Base-by-base conservation (phyloP, 2,113 vertebrate genomes). In the Zosterops japonicus region DNA sequence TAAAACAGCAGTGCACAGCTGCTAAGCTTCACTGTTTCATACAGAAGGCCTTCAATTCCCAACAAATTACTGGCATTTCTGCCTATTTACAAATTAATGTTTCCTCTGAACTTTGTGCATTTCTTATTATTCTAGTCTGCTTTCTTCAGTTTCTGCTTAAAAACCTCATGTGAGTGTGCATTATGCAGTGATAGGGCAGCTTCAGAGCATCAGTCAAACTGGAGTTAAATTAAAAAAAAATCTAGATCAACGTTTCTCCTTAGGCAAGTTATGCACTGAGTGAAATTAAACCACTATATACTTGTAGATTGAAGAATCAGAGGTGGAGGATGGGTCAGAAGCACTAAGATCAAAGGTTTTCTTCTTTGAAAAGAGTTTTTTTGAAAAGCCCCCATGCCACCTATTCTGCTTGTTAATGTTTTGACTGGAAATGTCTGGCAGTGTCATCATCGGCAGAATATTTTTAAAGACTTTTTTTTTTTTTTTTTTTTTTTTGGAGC, bases 171-270 rank as follows among this genome's bases (percentile, higher is more conserved):
- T 78, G 87, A 90, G 70, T 80, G 90, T 87, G 67, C 75, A 64
- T 93, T 95, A 52, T 77, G 83, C 75, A 75, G 72, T 29, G 80
- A 79, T 95, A 97, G 89, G 87, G 92, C 90, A 96, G 93, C 85
- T 97, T 97, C 91, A 94, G 97, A 97, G 95, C 97, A 97, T 97
- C 97, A 98, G 95, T 97, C 97, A 97, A 97, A 98, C 96, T 97
- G 96, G 95, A 98, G 96, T 97, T 97, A 96, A 96, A 96, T 93
- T 39, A 93, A 96, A 93, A 97, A 98, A 98, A 98, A 97, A 98
- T 97, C 97, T 98, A 97, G 97, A 97, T 97, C 97, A 98, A 97
- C 98, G 97, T 98, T 98, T 98, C 97, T 98, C 98, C 98, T 98
- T 96, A 98, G 98, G 98, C 98, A 98, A 98, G 97, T 98, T 98